A percentile compares a stretch with the other conserved stretches of the same genome.
Evolutionary conservation across 2,888 invertebrate species (phyloP).

Genomic region (Copidosoma aretas): DNA sequence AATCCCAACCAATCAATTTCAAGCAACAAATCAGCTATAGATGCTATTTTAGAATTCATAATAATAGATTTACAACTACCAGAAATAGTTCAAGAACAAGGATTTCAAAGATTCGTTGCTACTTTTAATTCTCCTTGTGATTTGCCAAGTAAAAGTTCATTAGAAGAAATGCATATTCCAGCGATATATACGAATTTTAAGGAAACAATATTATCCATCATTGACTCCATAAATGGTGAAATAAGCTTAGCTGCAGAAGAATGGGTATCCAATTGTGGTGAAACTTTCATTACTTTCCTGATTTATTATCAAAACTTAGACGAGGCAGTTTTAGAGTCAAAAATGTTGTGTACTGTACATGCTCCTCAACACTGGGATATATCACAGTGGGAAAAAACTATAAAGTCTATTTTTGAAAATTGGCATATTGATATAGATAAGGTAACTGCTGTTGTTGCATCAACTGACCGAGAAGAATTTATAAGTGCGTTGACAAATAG

Average conservation of each 20-base stretch:
- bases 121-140: slow-evolving; percentile 63
- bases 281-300: slow-evolving; percentile 61
- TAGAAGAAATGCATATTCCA: slow-evolving; percentile 64
- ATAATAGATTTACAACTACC: slow-evolving; percentile 63
- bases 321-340: slow-evolving; percentile 59
- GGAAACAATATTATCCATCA: slow-evolving; percentile 55
- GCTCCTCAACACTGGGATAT: slow-evolving; percentile 59
- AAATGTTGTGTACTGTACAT: slow-evolving; percentile 62
- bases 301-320: slow-evolving; percentile 61
- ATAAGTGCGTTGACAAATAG: slow-evolving; percentile 54
- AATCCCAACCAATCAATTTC: slow-evolving; percentile 45
- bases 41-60: slow-evolving; percentile 63
- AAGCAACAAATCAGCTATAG: slow-evolving; percentile 59
- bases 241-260: slow-evolving; percentile 63
- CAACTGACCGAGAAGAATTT: slow-evolving; percentile 57
- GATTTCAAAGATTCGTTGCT: slow-evolving; percentile 63
- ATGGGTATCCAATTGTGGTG: slow-evolving; percentile 60
- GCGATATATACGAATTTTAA: slow-evolving; percentile 61
- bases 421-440: slow-evolving; percentile 61
- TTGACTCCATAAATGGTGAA: slow-evolving; percentile 54
- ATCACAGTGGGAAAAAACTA: slow-evolving; percentile 57
- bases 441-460: slow-evolving; percentile 62
- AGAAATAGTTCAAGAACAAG: slow-evolving; percentile 63
- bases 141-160: slow-evolving; percentile 62
- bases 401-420: slow-evolving; percentile 60